These are phyloP conservation scores for Enteromius radiatus DNA, from an alignment of 2,797 vertebrate species.

Conservation along the genomic window DNA sequence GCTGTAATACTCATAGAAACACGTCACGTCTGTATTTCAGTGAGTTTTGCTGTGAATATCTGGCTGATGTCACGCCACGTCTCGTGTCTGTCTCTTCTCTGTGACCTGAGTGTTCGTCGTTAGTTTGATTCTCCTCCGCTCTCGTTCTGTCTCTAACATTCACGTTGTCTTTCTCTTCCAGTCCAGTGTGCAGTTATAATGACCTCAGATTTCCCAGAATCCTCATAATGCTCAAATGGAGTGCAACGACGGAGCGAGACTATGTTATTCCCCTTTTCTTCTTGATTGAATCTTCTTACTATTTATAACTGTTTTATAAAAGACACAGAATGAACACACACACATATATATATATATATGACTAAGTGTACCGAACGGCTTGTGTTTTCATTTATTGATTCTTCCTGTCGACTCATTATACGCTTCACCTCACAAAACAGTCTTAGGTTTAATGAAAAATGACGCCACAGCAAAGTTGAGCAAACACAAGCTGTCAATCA, in stretches of 20 bases:
- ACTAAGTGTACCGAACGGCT: not conserved
- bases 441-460: not conserved
- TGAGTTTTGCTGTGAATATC: not conserved
- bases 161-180: slow-evolving; percentile 67
- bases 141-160: slow-evolving; percentile 55
- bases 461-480: not conserved
- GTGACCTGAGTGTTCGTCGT: slow-evolving; percentile 45
- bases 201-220: slow-evolving; percentile 60
- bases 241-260: slow-evolving; percentile 50
- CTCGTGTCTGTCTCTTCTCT: not conserved
- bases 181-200: slow-evolving; percentile 69
- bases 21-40: not conserved
- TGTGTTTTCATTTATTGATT: slow-evolving; percentile 5
- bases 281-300: slow-evolving; percentile 13
- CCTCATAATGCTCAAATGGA: slow-evolving; percentile 52
- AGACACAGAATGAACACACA: not conserved
- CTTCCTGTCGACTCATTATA: slow-evolving; percentile 17
- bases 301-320: slow-evolving; percentile 30
- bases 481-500: slow-evolving; percentile 6
- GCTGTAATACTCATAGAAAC: not conserved
- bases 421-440: not conserved
- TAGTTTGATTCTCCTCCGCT: slow-evolving; percentile 53
- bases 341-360: not conserved
- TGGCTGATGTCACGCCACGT: not conserved
- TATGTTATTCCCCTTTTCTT: slow-evolving; percentile 13